Base-by-base conservation (phyloP, 2,797 vertebrate genomes). In the Helicolenus hilgendorfi region DNA sequence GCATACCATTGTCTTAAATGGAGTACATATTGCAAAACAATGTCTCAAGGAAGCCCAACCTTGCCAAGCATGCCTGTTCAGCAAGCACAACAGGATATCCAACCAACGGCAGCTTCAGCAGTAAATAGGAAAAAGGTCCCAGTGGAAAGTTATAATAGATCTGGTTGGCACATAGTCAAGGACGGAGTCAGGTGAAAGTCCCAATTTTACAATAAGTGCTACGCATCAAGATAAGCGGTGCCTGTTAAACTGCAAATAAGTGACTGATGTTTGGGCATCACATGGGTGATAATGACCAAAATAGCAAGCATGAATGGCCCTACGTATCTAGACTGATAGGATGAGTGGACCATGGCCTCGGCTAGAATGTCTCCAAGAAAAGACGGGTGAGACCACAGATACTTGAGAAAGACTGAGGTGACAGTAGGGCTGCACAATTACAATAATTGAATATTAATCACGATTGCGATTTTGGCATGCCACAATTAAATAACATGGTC, bases 1-100 rank as follows among this genome's bases (percentile, higher is more conserved):
- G 15, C 14, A 13, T 55, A 2, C 20, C 49, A 24, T 18, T 41
- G 41, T 73, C 81, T 68, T 24, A 63, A 79, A 41, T 27, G 14
- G 7, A 14, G 11, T 15, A 62, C 11, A 58, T 4, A 56, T 15
- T 29, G n/a, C 35, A 18, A 13, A 69, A 70, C 33, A 56, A 27
- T 53, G 22, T 55, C 55, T 33, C 4, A 55, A 70, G 36, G 9
- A 85, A 77, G 56, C 26, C 70, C 53, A 65, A 24, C 22, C 38
- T 83, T 7, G 31, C 20, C 31, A 60, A 68, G 18, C 64, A 60
- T 29, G 79, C 38, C 41, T 41, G 62, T 56, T 83, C 29, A 71
- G 75, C 62, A 27, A 81, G 67, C 79, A 86, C 53, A 85, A 86
- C 88, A 77, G 85, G 86, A 87, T 79, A 84, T 86, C 80, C 73